Evolutionary conservation across 2,113 vertebrate species (phyloP), one percentile per base, ranked within the genome.

Genomic region (Corythaeola cristata): DNA sequence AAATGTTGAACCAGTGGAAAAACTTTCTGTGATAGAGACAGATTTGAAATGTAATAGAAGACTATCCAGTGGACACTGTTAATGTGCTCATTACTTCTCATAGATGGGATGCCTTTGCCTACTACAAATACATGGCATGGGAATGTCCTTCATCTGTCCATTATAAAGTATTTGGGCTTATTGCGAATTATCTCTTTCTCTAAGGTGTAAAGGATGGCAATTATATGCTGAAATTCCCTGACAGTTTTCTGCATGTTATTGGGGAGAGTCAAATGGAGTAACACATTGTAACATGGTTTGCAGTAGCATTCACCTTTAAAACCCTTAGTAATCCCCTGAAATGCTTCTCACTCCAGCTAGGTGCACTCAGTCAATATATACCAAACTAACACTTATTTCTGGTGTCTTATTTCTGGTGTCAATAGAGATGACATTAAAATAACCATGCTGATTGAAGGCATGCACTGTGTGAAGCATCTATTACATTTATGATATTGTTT

Each of bases 1-100:
- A 86, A 95, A 89, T 44, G 50, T 73, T 93, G 96, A 97, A 93
- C 30, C 32, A n/a, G n/a, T 88, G 45, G 77, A 93, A 94, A 95
- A 94, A 75, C 62, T 84, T 93, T 8, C 44, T 64, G 45, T 92
- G 91, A 90, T 52, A 80, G 33, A 91, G n/a, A 69, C 45, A 88
- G 59, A 67, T 80, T 88, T 60, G 33, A 78, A 84, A 90, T 56
- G 37, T 52, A 95, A 56, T 32, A 81, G 49, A 30, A 86, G 44
- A 37, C 39, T 89, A 60, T 88, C 49, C 59, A 41, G 24, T 4
- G 5, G 72, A 75, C 33, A 63, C 49, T 58, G 64, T 15, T 86
- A 91, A 89, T 66, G 23, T 68, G 8, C 15, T 67, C 80, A 66
- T 88, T 87, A 76, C 33, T 93, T 79, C 74, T 41, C 22, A 35